These are phyloP conservation scores for Apocrypta bakeri DNA, from an alignment of 1,140 invertebrate genomes.

Conservation along the genomic window DNA sequence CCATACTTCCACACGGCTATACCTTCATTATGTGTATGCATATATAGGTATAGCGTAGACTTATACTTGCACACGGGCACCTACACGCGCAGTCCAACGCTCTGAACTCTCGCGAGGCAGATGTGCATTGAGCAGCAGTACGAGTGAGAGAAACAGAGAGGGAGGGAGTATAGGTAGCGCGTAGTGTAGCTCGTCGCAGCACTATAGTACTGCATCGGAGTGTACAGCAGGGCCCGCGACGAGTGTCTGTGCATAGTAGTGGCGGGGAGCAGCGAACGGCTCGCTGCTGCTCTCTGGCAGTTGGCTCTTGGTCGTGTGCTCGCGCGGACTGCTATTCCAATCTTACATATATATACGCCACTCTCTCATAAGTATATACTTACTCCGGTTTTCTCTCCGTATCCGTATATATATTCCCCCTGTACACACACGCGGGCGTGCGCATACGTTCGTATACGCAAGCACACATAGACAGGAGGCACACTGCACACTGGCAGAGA, in stretches of 20 bases:
- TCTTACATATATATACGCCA: too few species aligned
- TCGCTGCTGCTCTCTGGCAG: constrained; percentile 16
- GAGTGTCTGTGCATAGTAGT: neutral
- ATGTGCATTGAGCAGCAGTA: neutral
- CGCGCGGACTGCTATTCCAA: constrained; percentile 19
- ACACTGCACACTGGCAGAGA: too few species aligned
- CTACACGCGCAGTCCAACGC: neutral
- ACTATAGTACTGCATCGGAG: neutral
- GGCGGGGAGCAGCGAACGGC: neutral
- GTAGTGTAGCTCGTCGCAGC: neutral
- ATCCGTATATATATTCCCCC: too few species aligned
- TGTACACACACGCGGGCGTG: too few species aligned
- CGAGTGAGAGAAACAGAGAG: neutral
- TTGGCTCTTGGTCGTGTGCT: constrained; percentile 43
- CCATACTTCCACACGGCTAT: too few species aligned
- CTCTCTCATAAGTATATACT: neutral
- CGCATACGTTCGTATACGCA: too few species aligned
- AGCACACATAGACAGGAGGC: too few species aligned
- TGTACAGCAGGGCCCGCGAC: neutral
- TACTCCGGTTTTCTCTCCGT: too few species aligned
- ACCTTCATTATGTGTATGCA: too few species aligned
- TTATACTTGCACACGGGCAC: neutral
- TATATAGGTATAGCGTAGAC: too few species aligned
- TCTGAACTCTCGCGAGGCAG: neutral
- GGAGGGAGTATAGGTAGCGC: neutral